A percentile compares a stretch with the other conserved stretches of the same genome.
Evolutionary conservation across 2,113 vertebrate species (phyloP).

Genomic region (Engystomops pustulosus): DNA sequence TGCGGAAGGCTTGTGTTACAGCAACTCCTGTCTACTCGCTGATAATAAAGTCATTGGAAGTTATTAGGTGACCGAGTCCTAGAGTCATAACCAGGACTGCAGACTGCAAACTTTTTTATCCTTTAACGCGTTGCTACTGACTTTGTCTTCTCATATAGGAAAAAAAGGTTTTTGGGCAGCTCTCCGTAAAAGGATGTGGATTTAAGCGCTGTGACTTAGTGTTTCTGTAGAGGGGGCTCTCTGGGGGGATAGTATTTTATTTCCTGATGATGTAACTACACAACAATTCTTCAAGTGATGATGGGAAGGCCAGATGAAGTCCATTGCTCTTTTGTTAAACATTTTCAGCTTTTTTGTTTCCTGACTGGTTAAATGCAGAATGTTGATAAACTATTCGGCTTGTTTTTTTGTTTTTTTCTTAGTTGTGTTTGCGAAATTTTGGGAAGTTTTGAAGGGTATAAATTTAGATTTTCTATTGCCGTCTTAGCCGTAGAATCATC

Average conservation of each 20-base stretch:
- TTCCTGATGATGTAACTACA: constrained; percentile 85
- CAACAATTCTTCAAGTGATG: constrained; percentile 81
- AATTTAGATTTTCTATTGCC: background rate
- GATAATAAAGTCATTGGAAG: constrained; percentile 61
- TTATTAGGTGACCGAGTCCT: constrained; percentile 62
- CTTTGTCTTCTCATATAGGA: constrained; percentile 5
- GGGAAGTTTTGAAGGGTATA: background rate
- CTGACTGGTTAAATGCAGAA: background rate
- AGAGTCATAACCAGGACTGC: background rate
- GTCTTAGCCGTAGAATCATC: no score
- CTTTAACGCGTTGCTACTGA: background rate
- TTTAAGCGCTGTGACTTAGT: constrained; percentile 49
- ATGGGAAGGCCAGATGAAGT: constrained; percentile 84
- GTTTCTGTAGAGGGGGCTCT: constrained; percentile 72
- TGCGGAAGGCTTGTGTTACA: constrained; percentile 68
- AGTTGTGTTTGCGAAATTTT: background rate
- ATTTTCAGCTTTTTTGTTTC: constrained; percentile 27
- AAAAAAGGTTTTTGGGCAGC: background rate
- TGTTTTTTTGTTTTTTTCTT: background rate
- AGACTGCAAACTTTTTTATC: background rate
- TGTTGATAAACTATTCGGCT: background rate
- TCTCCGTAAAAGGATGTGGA: constrained; percentile 4
- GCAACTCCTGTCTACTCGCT: constrained; percentile 65
- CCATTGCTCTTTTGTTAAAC: constrained; percentile 47
- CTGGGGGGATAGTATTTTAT: constrained; percentile 77